These are phyloP conservation scores for Rhinichthys klamathensis DNA, from an alignment of 2,113 vertebrate species.

Conservation along the genomic window DNA sequence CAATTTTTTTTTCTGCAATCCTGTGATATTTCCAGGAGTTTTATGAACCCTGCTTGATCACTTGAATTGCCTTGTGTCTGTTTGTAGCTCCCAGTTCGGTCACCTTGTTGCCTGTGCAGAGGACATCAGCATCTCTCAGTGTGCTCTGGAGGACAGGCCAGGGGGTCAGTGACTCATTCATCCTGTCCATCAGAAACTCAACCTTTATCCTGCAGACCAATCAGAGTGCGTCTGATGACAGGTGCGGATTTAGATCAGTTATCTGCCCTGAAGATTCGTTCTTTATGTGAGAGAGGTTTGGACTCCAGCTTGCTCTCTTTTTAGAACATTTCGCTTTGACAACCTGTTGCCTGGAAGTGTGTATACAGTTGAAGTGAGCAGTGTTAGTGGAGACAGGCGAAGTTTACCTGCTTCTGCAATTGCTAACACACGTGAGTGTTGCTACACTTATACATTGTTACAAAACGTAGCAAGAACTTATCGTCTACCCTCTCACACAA, in stretches of 20 bases:
- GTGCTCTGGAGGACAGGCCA: conserved; percentile 71
- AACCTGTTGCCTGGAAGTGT: conserved; percentile 76
- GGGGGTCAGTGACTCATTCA: conserved; percentile 71
- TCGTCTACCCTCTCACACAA: background rate
- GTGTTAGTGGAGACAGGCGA: conserved; percentile 74
- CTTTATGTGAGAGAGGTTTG: background rate
- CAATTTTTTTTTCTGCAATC: no score
- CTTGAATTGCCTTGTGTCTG: conserved; percentile 10
- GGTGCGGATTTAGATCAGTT: conserved; percentile 66
- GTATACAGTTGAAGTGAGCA: conserved; percentile 76
- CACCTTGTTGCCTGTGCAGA: conserved; percentile 74
- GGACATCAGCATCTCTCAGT: conserved; percentile 75
- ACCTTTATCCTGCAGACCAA: conserved; percentile 70
- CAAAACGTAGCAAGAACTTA: no score
- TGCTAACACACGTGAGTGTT: conserved; percentile 77
- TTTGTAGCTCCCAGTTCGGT: conserved; percentile 75
- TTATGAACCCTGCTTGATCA: no score
- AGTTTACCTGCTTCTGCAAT: conserved; percentile 70
- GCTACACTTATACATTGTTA: background rate
- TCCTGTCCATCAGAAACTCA: conserved; percentile 77
- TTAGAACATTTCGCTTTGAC: conserved; percentile 72
- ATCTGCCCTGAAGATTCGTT: background rate
- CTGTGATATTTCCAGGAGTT: no score
- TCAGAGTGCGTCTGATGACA: conserved; percentile 66
- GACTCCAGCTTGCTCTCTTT: background rate